phyloP scores from a whole-genome alignment of 2,888 invertebrate species.

The Nasonia oneida region DNA sequence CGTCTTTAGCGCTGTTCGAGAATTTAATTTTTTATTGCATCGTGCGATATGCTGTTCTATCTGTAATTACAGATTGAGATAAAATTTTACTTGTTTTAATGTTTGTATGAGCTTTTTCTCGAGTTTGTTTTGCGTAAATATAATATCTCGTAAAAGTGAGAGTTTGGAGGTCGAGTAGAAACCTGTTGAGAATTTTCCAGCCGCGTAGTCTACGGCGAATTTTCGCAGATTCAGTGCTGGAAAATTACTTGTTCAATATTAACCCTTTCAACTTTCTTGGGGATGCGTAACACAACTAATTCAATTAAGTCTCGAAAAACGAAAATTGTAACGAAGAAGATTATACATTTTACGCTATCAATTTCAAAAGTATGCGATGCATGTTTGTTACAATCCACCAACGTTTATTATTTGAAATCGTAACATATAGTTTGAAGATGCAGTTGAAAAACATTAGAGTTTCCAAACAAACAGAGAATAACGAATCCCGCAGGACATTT shows the following conservation, averaged over 20 bases:
- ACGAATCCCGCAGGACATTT: no score
- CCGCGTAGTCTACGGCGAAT: not conserved
- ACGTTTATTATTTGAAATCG: no score
- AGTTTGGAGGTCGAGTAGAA: constrained; percentile 48
- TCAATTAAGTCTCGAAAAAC: not conserved
- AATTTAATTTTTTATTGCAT: no score
- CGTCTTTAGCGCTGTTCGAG: no score
- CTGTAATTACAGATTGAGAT: no score
- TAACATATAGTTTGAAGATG: no score
- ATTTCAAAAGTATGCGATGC: no score
- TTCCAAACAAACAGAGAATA: not conserved
- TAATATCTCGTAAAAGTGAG: not conserved
- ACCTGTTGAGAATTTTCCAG: constrained; percentile 54
- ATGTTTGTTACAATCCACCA: no score
- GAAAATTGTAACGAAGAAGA: not conserved
- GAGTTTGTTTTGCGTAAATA: not conserved
- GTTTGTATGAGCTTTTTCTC: not conserved
- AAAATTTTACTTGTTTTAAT: not conserved
- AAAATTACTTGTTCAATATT: not conserved
- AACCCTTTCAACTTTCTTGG: not conserved
- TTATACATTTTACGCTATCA: no score
- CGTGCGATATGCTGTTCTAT: no score
- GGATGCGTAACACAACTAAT: not conserved
- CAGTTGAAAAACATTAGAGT: no score
- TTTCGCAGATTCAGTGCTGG: not conserved